Percentiles rank a stretch among this genome's conserved stretches.
Evolutionary conservation across 1,140 invertebrate species (phyloP).

Genomic region (Portunus trituberculatus): DNA sequence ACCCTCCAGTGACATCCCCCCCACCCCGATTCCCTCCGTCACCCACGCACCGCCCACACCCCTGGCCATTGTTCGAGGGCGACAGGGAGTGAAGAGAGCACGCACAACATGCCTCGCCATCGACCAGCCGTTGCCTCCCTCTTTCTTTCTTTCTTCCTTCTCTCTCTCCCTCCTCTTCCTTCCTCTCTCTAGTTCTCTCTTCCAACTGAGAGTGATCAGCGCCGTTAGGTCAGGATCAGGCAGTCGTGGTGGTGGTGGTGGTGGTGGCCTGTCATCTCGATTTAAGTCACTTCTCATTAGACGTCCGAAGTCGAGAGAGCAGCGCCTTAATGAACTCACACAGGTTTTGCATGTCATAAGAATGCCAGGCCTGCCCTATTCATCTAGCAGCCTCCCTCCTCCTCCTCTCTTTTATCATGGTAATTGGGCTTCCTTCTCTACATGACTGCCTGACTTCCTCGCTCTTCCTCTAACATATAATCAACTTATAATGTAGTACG

Average conservation of each 20-base stretch:
- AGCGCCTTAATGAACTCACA: neutral
- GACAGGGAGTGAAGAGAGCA: neutral
- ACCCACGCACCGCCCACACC: neutral
- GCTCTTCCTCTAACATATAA: neutral
- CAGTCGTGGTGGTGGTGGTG: neutral
- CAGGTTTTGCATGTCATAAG: neutral
- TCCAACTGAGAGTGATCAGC: neutral
- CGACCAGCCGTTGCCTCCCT: neutral
- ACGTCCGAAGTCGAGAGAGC: neutral
- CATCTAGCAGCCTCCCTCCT: neutral
- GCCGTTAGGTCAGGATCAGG: neutral
- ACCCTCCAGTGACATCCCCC: neutral
- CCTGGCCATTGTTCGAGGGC: neutral
- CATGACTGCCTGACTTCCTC: neutral
- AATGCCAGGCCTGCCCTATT: neutral
- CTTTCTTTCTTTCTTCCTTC: neutral
- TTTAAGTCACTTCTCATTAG: conserved; percentile 9
- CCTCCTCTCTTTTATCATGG: conserved; percentile 5
- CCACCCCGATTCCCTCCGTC: neutral
- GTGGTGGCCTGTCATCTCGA: neutral
- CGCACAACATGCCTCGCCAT: neutral
- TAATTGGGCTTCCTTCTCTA: neutral
- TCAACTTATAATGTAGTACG: neutral
- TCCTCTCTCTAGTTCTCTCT: neutral
- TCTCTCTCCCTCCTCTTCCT: neutral